These are phyloP conservation scores for Phrynocephalus versicolor DNA, from an alignment of 2,113 vertebrate genomes.

Conservation along the genomic window DNA sequence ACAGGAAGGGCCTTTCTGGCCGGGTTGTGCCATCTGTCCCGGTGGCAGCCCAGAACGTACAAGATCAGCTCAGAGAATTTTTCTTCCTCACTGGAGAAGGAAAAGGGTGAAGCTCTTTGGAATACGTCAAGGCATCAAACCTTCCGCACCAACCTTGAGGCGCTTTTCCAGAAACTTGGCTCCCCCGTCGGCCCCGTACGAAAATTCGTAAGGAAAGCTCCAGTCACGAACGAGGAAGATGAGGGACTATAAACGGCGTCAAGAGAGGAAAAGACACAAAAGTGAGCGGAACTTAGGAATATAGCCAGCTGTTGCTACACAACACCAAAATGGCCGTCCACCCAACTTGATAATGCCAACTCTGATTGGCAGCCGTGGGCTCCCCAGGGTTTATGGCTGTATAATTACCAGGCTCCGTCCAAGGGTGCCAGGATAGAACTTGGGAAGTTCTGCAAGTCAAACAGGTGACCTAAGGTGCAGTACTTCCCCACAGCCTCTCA, in stretches of 20 bases:
- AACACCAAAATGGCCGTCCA: no score
- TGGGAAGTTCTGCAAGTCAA: no score
- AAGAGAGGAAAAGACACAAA: neutral
- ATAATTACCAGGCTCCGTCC: no score
- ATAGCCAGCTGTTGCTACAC: no score
- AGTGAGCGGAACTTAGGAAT: neutral
- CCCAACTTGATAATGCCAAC: no score
- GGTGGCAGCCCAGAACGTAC: no score
- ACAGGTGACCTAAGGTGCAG: no score
- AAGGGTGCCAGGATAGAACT: no score
- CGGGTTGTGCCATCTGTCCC: no score
- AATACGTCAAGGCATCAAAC: neutral
- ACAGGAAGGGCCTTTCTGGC: no score
- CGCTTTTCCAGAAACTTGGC: slow-evolving; percentile 95
- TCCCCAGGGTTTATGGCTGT: neutral
- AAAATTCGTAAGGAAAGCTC: slow-evolving; percentile 98
- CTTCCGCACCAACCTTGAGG: slow-evolving; percentile 84
- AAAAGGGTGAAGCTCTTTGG: neutral
- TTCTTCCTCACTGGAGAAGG: neutral
- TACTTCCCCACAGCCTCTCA: no score
- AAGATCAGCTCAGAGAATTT: neutral
- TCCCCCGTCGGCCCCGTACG: slow-evolving; percentile 94
- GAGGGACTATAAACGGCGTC: slow-evolving; percentile 82
- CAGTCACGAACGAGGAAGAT: slow-evolving; percentile 98
- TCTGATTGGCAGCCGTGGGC: neutral